phyloP scores from a whole-genome alignment of 2,888 invertebrate species.

The Callimorpha dominula region DNA sequence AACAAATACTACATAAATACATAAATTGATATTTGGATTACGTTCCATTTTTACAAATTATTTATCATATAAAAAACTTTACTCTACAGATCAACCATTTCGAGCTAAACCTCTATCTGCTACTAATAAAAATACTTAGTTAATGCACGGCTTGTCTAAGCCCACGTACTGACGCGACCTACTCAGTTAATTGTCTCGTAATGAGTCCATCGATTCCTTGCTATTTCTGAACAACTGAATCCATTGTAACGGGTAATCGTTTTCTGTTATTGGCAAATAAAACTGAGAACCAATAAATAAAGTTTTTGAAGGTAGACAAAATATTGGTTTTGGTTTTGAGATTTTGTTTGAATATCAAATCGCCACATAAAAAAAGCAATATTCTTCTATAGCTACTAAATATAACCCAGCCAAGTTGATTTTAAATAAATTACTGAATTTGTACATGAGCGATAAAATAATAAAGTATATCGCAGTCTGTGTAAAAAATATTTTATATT shows the following conservation, averaged over 20 bases:
- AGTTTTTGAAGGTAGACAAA: not conserved
- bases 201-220: constrained; percentile 73
- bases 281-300: not conserved
- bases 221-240: constrained; percentile 64
- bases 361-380: not conserved
- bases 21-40: too few relatives aligned
- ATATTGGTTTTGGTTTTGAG: not conserved
- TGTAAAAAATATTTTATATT: not conserved
- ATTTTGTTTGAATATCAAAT: not conserved
- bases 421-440: not conserved
- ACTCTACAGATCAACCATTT: not conserved
- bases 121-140: constrained; percentile 27
- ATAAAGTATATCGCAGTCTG: not conserved
- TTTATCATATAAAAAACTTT: not conserved
- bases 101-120: not conserved
- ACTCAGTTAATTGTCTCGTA: constrained; percentile 73
- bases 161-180: constrained; percentile 55
- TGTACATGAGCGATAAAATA: too few relatives aligned
- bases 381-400: not conserved
- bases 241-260: constrained; percentile 37
- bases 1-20: too few relatives aligned
- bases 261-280: constrained; percentile 15
- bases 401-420: not conserved
- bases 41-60: too few relatives aligned
- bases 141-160: constrained; percentile 46